Evolutionary conservation across 2,113 vertebrate genomes (phyloP), one percentile per base, ranked within the genome.

Genomic region (Hydropotes inermis): DNA sequence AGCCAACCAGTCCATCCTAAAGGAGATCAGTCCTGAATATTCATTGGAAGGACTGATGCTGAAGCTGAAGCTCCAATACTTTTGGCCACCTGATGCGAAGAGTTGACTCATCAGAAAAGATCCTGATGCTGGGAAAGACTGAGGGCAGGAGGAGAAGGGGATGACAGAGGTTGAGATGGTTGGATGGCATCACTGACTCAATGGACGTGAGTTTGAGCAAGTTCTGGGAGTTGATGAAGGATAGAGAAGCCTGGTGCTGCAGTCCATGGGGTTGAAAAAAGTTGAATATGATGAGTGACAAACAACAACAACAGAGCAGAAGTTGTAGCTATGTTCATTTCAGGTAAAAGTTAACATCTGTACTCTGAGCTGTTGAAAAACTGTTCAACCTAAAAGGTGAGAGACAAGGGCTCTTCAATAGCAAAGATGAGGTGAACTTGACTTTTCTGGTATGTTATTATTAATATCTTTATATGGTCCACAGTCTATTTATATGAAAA

Each of bases 271-370:
- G n/a, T 70, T 10, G 10, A 19, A 39, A 6, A 70, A 23, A 70
- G n/a, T 70, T 70, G n/a, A 39, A 70, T 39, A 70, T 0, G 1
- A 70, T 70, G 67, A 70, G 10, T 3, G 36, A 36, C 0, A 10
- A 70, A 5, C 19, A 70, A 39, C 19, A 67, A 5, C n/a, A 23
- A 23, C n/a, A 39, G 19, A 70, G 19, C 9, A 21, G 19, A 50
- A 79, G 33, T 15, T 14, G 13, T 45, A 81, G 28, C 47, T 83
- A 0, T 58, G 14, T 83, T 33, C 12, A 15, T 95, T 95, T 89
- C 5, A 67, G 36, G 67, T 96, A 54, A 74, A 95, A 86, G 67
- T 85, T 91, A 67, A 60, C 3, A 4, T 85, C 76, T 88, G 6
- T 33, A 54, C 8, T 90, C 11, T 52, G 45, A 90, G 17, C 25